These are phyloP conservation scores for Mormyrus iriodes DNA, from an alignment of 2,113 vertebrate species.

Conservation along the genomic window DNA sequence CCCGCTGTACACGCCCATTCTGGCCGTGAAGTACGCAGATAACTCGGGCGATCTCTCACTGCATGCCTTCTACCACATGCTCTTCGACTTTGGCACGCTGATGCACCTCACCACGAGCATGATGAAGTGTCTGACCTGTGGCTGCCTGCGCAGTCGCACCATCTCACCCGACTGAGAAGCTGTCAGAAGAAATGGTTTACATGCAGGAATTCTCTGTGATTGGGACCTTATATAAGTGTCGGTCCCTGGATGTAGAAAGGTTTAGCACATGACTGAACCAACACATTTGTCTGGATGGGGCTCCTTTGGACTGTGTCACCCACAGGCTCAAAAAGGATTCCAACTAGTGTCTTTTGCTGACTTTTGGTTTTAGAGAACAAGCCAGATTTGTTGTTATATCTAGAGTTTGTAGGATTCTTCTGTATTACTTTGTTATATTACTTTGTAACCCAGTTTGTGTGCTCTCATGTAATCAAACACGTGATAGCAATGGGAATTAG, in stretches of 20 bases:
- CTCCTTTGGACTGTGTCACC: neutral
- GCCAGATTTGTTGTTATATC: neutral
- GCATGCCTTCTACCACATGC: constrained; percentile 76
- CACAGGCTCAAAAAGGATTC: neutral
- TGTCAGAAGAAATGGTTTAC: neutral
- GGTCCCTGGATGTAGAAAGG: neutral
- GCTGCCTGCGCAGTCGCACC: constrained; percentile 58
- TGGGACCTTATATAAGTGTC: neutral
- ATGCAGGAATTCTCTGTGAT: neutral
- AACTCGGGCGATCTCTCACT: constrained; percentile 73
- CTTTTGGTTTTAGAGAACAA: neutral
- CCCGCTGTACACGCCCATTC: constrained; percentile 67
- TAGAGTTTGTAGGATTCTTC: neutral
- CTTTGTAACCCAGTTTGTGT: neutral
- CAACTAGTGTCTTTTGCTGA: neutral
- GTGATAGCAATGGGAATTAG: neutral
- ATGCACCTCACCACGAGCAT: constrained; percentile 67
- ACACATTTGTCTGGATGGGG: neutral
- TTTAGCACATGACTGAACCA: neutral
- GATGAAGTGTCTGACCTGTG: constrained; percentile 71
- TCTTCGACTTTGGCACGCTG: constrained; percentile 71
- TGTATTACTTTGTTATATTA: neutral
- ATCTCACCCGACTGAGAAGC: constrained; percentile 46
- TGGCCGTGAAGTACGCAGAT: constrained; percentile 75
- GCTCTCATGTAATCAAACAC: neutral